phyloP scores from a whole-genome alignment of 2,113 vertebrate species.

The Scophthalmus maximus region DNA sequence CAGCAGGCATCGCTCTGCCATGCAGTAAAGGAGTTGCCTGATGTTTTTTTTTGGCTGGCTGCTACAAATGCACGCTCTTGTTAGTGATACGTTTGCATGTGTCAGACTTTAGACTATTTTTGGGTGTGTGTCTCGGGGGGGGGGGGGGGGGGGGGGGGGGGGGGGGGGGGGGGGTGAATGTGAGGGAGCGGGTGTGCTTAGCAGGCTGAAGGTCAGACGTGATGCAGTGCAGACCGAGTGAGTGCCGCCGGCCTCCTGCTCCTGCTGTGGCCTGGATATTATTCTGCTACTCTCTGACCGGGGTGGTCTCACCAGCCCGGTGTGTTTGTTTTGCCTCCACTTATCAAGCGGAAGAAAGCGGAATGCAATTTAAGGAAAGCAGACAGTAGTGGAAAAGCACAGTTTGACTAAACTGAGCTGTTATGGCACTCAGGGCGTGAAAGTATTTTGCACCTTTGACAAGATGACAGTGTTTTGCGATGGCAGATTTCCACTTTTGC shows the following conservation, averaged over 20 bases:
- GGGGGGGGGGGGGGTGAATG: constrained; percentile 40
- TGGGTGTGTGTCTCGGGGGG: constrained; percentile 26
- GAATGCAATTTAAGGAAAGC: constrained; percentile 32
- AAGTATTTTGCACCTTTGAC: constrained; percentile 28
- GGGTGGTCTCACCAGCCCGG: constrained; percentile 28
- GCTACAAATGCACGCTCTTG: background rate
- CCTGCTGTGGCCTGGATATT: constrained; percentile 57
- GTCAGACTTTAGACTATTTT: constrained; percentile 66
- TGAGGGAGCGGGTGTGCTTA: constrained; percentile 59
- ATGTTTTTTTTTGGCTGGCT: background rate
- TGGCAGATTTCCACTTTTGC: constrained; percentile 12
- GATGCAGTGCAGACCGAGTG: constrained; percentile 61
- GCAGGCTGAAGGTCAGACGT: constrained; percentile 75
- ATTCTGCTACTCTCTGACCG: constrained; percentile 47
- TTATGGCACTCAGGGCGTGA: constrained; percentile 10
- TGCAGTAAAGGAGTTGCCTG: background rate
- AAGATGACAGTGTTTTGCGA: constrained; percentile 22
- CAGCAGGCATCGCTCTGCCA: background rate
- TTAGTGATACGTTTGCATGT: constrained; percentile 55
- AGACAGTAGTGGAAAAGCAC: constrained; percentile 5
- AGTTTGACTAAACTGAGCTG: constrained; percentile 34
- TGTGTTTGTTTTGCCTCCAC: constrained; percentile 41
- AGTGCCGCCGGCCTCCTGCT: constrained; percentile 52
- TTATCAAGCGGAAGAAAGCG: constrained; percentile 22
- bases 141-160: no score